Percentiles rank a stretch among this genome's conserved stretches.
These are phyloP conservation scores for Myiagra hebetior DNA, from an alignment of 2,113 vertebrate species.

Conservation along the genomic window DNA sequence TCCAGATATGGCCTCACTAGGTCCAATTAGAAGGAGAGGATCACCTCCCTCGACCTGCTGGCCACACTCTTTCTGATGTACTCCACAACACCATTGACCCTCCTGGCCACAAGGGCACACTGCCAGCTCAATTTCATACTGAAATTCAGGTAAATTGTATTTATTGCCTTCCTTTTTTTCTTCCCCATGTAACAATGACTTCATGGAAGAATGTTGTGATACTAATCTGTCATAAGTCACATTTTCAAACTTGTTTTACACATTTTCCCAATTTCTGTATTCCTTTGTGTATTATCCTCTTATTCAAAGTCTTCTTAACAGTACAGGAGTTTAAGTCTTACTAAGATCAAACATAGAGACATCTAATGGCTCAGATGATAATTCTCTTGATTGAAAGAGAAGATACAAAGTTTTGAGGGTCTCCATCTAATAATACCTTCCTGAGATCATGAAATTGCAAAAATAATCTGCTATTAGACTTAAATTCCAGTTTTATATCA, in stretches of 20 bases:
- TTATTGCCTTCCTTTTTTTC: not conserved
- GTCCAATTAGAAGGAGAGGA: not conserved
- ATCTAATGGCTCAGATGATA: not conserved
- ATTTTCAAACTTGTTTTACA: not conserved
- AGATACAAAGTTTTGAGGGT: not conserved
- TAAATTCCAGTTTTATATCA: not conserved
- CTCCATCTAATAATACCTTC: not conserved
- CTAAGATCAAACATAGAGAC: not conserved
- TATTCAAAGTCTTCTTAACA: not conserved
- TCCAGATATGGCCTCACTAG: not conserved
- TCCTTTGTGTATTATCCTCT: not conserved
- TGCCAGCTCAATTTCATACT: not conserved
- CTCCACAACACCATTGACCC: not conserved
- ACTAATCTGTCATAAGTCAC: not conserved
- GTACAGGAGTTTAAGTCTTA: not conserved
- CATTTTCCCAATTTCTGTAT: not conserved
- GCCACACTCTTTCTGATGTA: not conserved
- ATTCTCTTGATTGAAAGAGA: not conserved
- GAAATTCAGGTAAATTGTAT: not conserved
- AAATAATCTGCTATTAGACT: not conserved
- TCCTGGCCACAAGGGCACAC: no score
- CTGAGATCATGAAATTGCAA: not conserved
- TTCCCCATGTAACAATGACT: not conserved
- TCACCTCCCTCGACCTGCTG: fast-evolving
- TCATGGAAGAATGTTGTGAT: not conserved